Base-by-base conservation (phyloP, 2,113 vertebrate genomes). In the Calidris pygmaea region DNA sequence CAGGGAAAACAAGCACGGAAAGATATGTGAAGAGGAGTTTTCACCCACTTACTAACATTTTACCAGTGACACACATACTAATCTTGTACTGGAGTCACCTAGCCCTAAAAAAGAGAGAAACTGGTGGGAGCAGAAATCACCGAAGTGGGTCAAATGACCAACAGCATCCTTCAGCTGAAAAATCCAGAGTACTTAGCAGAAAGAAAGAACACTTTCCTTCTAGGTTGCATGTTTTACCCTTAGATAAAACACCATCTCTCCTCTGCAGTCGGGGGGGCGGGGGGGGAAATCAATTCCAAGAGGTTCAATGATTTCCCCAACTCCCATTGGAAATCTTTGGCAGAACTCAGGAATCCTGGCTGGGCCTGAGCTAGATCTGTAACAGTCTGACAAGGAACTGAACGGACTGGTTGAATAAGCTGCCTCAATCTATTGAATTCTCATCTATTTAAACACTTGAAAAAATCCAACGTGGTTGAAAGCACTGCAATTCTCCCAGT, bases 1-100 rank as follows among this genome's bases (percentile, higher is more conserved):
- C 55, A 82, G 65, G 81, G 71, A 96, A 81, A 97, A 75, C 14
- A 86, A 97, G 79, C 84, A 87, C 34, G 88, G 37, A 73, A 62
- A 56, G n/a, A 83, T 14, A 26, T 4, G 12, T 78, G 48, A 96
- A 87, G 58, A 53, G 16, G 37, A 85, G 39, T 65, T 67, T 83
- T 81, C 67, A 68, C 39, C 53, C 55, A 78, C 65, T 92, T 83
- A 71, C 50, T 75, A 79, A 45, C 55, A 63, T 72, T 73, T 85
- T 47, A 70, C 58, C 47, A 82, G 66, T 35, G 74, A 77, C 59
- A 94, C 22, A 72, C 17, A 35, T 14, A 63, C 32, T 72, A 58
- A 87, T 79, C 48, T 62, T 62, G 22, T 71, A 56, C 19, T 39
- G 41, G 30, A 95, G 45, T 66, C 59, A 82, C 30, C 48, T 52